These are phyloP conservation scores for Anas platyrhynchos DNA, from an alignment of 2,113 vertebrate genomes.

Conservation along the genomic window DNA sequence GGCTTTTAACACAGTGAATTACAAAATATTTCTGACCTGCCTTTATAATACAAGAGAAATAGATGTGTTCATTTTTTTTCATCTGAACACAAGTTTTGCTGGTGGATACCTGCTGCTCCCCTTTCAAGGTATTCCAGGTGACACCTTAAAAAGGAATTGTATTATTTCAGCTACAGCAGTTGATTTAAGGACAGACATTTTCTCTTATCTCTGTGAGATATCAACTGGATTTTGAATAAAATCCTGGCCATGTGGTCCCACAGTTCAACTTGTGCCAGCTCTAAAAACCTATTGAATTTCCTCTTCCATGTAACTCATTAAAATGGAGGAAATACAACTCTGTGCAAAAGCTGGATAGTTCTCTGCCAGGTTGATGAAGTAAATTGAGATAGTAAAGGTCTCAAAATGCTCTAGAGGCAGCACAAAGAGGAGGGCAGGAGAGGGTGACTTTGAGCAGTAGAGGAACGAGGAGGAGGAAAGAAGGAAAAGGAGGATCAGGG, in stretches of 20 bases:
- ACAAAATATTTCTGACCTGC: not conserved
- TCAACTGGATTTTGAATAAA: not conserved
- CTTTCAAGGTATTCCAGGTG: not conserved
- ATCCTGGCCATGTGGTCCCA: not conserved
- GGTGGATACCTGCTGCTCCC: not conserved
- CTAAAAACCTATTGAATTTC: not conserved
- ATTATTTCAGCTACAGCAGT: not conserved
- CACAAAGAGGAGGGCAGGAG: not conserved
- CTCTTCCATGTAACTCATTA: not conserved
- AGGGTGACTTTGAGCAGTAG: not conserved
- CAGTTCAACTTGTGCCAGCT: not conserved
- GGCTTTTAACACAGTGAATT: not conserved
- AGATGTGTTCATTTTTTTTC: not conserved
- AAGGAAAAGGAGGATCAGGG: not conserved
- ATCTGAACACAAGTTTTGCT: not conserved
- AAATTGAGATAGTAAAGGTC: not conserved
- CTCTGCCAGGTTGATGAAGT: not conserved
- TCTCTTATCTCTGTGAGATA: not conserved
- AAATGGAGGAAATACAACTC: not conserved
- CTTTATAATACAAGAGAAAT: not conserved
- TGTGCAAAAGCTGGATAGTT: not conserved
- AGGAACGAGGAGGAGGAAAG: rapidly evolving
- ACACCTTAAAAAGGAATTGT: not conserved
- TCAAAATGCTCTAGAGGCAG: not conserved
- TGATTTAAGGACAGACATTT: not conserved